A percentile compares a stretch with the other conserved stretches of the same genome.
Evolutionary conservation across 2,113 vertebrate species (phyloP).

Genomic region (Paramisgurnus dabryanus): DNA sequence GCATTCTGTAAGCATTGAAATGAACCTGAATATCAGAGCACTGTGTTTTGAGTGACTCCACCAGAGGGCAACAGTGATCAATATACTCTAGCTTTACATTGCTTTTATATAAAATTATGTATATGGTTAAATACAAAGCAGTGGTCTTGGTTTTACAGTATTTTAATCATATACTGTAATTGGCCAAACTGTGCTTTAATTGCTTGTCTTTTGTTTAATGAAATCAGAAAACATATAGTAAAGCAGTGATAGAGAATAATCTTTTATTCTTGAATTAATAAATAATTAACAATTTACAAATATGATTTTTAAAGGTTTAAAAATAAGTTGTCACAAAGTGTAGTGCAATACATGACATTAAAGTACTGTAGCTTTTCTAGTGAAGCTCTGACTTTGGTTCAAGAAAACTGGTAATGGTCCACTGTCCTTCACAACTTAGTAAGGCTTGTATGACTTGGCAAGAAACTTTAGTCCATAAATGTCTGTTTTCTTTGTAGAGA

Average conservation of each 20-base stretch:
- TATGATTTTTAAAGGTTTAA: not conserved
- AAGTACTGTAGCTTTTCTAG: not conserved
- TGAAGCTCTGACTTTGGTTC: constrained; percentile 2
- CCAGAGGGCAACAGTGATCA: too few species aligned
- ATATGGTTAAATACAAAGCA: too few species aligned
- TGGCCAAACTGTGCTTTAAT: too few species aligned
- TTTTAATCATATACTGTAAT: too few species aligned
- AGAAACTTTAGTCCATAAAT: too few species aligned
- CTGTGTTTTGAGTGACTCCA: too few species aligned
- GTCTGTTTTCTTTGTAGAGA: not conserved
- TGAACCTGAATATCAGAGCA: too few species aligned
- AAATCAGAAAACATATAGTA: not conserved
- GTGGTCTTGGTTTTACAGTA: too few species aligned
- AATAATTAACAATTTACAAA: not conserved
- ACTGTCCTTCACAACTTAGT: not conserved
- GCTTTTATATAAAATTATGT: too few species aligned
- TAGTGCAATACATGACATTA: not conserved
- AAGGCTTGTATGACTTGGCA: not conserved
- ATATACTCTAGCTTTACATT: too few species aligned
- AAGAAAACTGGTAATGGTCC: not conserved
- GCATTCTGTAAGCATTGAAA: too few species aligned
- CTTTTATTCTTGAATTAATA: not conserved
- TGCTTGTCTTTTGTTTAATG: not conserved
- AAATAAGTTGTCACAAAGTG: not conserved
- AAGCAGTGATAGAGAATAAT: not conserved